Evolutionary conservation across 2,797 vertebrate species (phyloP), one percentile per base, ranked within the genome.

Genomic region (Mallotus villosus): DNA sequence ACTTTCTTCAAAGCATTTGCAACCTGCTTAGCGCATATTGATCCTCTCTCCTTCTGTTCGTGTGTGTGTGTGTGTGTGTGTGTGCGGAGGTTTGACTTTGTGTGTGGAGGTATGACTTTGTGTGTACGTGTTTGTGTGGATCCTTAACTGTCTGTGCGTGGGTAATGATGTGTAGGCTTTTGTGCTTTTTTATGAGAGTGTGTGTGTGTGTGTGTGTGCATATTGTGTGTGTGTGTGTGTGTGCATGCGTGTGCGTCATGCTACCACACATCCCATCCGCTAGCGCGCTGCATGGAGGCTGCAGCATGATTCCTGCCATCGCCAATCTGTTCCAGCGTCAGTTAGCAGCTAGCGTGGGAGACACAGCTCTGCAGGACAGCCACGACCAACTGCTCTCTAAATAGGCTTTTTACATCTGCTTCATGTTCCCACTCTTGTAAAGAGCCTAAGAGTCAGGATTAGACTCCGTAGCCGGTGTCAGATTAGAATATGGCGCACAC

Each of bases 301-400:
- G 84, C 82, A 86, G 85, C 82, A 78, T 82, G 83, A 78, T 82
- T 87, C 84, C 86, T 92, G 90, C 90, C 90, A 91, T 88, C 90
- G 90, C 86, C 88, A 92, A 92, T 91, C 89, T 91, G 88, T 88
- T 89, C 75, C 80, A 71, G 80, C 82, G 88, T 90, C 90, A 89
- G 83, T 91, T 90, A 84, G 83, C 34, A 85, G 82, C 79, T 67
- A 87, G 89, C 87, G 88, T 90, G 87, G 89, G 89, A 86, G 82
- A 80, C 79, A 71, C 75, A 34, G 82, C 83, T 87, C 84, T 79
- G 74, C 85, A 85, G 85, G 84, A 37, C 84, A 84, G 74, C 81
- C 83, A 69, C 85, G 75, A n/a, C 68, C 73, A 70, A 37, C 34
- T 37, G 46, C 74, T 84, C 81, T 86, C 81, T 84, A 86, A 90